A percentile compares a stretch with the other conserved stretches of the same genome.
phyloP scores from a whole-genome alignment of 2,888 invertebrate species.

The Cephus spinipes region DNA sequence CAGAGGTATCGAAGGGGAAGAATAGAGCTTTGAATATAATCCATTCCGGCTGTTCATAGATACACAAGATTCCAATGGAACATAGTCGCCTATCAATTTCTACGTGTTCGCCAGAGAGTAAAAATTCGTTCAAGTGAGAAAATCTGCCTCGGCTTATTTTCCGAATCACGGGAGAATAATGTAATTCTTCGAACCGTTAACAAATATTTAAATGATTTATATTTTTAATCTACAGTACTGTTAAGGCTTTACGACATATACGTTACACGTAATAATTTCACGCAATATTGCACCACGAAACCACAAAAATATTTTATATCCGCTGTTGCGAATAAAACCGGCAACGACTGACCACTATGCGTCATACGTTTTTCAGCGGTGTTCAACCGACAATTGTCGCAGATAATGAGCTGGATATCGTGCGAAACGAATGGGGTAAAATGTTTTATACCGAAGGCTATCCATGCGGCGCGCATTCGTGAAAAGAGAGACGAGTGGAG shows the following conservation, averaged over 20 bases:
- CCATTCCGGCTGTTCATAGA: neutral
- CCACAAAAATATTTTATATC: neutral
- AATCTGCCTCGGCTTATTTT: neutral
- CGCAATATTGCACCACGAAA: neutral
- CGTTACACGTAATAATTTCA: neutral
- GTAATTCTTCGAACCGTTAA: neutral
- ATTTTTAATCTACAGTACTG: neutral
- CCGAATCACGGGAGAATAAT: neutral
- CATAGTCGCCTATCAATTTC: neutral
- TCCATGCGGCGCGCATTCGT: neutral
- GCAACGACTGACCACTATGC: neutral
- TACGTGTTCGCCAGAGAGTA: neutral
- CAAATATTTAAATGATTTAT: neutral
- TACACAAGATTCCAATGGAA: neutral
- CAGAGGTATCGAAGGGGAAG: neutral
- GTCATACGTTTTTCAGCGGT: neutral
- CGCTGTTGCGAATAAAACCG: neutral
- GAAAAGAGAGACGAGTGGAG: neutral
- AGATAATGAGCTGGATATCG: constrained; percentile 36
- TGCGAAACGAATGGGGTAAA: constrained; percentile 31
- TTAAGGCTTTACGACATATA: neutral
- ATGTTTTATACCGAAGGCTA: constrained; percentile 33
- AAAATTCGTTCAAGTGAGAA: neutral
- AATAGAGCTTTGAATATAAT: neutral
- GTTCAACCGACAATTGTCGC: constrained; percentile 1